phyloP scores from a whole-genome alignment of 2,797 vertebrate species.

The Halcyon smyrnensis region DNA sequence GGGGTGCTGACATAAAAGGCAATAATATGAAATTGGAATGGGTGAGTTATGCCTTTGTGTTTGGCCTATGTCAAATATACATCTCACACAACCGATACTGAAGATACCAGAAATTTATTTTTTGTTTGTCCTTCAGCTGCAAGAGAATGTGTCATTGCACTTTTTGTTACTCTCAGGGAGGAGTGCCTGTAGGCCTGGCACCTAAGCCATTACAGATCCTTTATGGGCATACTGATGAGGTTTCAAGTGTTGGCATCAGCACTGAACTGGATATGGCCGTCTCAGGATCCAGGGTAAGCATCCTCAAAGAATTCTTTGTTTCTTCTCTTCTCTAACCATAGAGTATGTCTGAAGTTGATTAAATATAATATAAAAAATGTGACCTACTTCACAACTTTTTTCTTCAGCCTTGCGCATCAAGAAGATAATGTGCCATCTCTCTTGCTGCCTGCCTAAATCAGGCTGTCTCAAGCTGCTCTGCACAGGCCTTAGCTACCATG shows the following conservation, averaged over 20 bases:
- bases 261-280: slow-evolving; percentile 96
- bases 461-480: background rate
- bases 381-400: background rate
- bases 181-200: slow-evolving; percentile 86
- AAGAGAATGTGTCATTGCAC: slow-evolving; percentile 66
- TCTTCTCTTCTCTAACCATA: background rate
- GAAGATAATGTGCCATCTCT: background rate
- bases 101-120: slow-evolving; percentile 38
- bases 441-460: background rate
- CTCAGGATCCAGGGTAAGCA: slow-evolving; percentile 91
- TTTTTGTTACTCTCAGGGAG: slow-evolving; percentile 84
- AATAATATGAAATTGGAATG: background rate
- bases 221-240: slow-evolving; percentile 92
- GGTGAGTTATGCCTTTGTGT: background rate
- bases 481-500: background rate
- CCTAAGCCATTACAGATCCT: slow-evolving; percentile 94
- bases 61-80: background rate
- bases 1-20: background rate
- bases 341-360: background rate
- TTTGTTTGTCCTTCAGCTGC: slow-evolving; percentile 57
- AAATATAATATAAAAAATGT: background rate
- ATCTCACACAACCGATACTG: background rate
- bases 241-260: slow-evolving; percentile 92
- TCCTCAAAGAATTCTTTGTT: background rate
- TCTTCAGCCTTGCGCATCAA: background rate